Evolutionary conservation across 2,113 vertebrate species (phyloP).

Genomic region (Channa argus): DNA sequence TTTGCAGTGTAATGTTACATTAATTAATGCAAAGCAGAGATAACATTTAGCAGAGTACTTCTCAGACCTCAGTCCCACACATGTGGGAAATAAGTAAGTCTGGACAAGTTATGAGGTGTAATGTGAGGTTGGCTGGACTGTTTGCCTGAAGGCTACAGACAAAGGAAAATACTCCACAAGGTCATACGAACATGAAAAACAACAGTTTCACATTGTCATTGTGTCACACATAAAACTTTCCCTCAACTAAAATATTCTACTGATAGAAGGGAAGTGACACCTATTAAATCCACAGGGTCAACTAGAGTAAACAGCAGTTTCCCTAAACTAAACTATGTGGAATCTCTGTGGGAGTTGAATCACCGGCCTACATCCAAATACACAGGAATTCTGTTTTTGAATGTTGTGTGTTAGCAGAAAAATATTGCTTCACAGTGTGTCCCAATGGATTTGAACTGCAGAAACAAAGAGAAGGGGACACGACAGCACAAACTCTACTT

Average conservation of each 20-base stretch:
- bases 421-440: constrained; percentile 14
- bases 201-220: background rate
- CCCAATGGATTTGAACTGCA: background rate
- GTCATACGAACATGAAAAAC: background rate
- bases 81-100: too few species aligned
- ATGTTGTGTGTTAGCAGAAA: background rate
- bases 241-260: background rate
- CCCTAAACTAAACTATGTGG: constrained; percentile 20
- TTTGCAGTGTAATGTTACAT: too few species aligned
- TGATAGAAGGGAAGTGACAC: background rate
- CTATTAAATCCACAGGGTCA: rapidly evolving
- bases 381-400: constrained; percentile 19
- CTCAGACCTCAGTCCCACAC: too few species aligned
- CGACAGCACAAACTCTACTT: background rate
- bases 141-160: background rate
- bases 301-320: constrained; percentile 1
- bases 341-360: constrained; percentile 13
- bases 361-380: constrained; percentile 10
- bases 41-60: background rate
- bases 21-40: background rate
- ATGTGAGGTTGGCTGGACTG: background rate
- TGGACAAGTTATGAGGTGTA: too few species aligned
- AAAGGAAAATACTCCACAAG: background rate
- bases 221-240: constrained; percentile 4
- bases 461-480: background rate